Evolutionary conservation across 2,113 vertebrate genomes (phyloP).

Genomic region (Bettongia penicillata): DNA sequence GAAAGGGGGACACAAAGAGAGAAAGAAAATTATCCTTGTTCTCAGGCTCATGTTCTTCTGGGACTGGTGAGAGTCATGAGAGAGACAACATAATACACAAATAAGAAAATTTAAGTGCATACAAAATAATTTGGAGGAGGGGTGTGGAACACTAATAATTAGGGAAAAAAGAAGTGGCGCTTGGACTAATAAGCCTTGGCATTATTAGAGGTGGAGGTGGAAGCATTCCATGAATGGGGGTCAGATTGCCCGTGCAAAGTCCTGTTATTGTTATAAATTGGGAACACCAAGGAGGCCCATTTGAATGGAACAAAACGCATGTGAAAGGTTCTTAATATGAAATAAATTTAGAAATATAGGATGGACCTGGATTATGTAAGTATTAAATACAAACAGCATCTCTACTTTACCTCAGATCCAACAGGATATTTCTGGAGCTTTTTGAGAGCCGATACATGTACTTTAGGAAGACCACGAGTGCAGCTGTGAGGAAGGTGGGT

Average conservation of each 20-base stretch:
- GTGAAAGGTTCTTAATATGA: neutral
- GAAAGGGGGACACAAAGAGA: neutral
- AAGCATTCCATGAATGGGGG: neutral
- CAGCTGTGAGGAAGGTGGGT: neutral
- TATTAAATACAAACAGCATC: neutral
- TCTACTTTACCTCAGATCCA: neutral
- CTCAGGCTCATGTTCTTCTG: neutral
- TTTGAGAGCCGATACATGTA: neutral
- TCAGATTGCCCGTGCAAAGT: neutral
- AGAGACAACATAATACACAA: neutral
- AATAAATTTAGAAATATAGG: neutral
- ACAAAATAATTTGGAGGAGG: neutral
- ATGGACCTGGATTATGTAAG: neutral
- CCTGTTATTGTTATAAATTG: neutral
- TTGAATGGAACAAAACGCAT: neutral
- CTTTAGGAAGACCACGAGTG: neutral
- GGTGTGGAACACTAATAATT: neutral
- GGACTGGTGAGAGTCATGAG: neutral
- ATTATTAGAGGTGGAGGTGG: neutral
- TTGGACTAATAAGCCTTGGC: neutral
- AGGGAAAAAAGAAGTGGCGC: neutral
- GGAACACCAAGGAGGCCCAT: neutral
- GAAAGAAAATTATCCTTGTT: neutral
- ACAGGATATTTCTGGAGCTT: neutral
- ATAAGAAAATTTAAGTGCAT: neutral